phyloP scores from a whole-genome alignment of 2,797 vertebrate genomes.

The Gobio occitaniae region DNA sequence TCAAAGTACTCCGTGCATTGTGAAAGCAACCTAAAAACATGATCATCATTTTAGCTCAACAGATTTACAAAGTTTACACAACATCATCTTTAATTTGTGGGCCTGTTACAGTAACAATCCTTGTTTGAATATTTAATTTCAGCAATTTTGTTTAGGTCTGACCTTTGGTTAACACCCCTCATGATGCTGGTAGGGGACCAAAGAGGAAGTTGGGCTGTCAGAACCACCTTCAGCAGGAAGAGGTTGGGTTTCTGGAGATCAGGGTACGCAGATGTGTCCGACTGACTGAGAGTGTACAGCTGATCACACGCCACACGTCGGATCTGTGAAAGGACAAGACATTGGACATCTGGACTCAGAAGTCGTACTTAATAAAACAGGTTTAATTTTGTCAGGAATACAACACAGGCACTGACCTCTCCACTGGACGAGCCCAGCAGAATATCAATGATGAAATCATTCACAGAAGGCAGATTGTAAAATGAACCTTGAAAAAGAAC shows the following conservation, averaged over 20 bases:
- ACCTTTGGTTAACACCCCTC: conserved; percentile 99
- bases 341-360: not conserved
- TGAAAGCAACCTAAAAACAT: conserved; percentile 85
- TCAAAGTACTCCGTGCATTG: conserved; percentile 99
- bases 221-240: conserved; percentile 91
- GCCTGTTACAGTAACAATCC: not conserved
- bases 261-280: conserved; percentile 90
- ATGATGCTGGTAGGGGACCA: conserved; percentile 99
- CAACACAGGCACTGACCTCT: conserved; percentile 83
- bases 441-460: conserved; percentile 97
- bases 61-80: not conserved
- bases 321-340: conserved; percentile 78
- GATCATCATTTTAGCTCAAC: not conserved
- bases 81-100: not conserved
- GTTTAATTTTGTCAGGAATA: not conserved
- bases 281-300: conserved; percentile 96
- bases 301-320: conserved; percentile 97
- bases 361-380: not conserved
- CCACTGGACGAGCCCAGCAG: conserved; percentile 94
- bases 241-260: conserved; percentile 96
- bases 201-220: conserved; percentile 95
- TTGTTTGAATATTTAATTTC: not conserved
- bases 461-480: conserved; percentile 93
- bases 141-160: not conserved
- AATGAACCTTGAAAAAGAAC: conserved; percentile 85